phyloP scores from a whole-genome alignment of 2,888 invertebrate genomes.

The Baccha elongata region DNA sequence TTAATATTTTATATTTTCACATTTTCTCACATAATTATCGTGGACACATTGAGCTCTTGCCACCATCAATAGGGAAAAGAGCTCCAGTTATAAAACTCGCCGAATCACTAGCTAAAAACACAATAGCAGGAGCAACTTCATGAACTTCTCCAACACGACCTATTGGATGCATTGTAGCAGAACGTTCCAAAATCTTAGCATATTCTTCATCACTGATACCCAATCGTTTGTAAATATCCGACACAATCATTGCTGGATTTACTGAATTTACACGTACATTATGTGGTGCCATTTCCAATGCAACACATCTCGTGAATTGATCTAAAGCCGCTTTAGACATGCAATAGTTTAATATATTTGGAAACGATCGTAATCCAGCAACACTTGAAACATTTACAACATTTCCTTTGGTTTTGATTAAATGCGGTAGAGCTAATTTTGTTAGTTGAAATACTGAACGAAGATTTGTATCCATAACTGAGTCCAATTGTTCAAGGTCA shows the following conservation, averaged over 20 bases:
- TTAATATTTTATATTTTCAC: too few species aligned
- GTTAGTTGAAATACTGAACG: conserved; percentile 90
- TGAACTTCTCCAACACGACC: conserved; percentile 90
- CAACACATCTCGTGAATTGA: conserved; percentile 95
- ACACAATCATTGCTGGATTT: conserved; percentile 96
- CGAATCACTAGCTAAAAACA: conserved; percentile 92
- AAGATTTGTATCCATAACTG: conserved; percentile 92
- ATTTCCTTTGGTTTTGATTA: conserved; percentile 90
- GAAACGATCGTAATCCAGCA: conserved; percentile 92
- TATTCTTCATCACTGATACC: conserved; percentile 91
- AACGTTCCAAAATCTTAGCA: conserved; percentile 88
- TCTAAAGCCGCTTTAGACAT: conserved; percentile 96
- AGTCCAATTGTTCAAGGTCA: conserved; percentile 91
- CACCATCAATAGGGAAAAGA: conserved; percentile 87
- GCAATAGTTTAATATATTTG: conserved; percentile 94
- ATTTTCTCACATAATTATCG: not conserved
- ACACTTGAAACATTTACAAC: conserved; percentile 97
- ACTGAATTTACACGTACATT: conserved; percentile 94
- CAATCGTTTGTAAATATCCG: conserved; percentile 91
- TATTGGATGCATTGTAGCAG: conserved; percentile 87
- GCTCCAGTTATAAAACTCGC: conserved; percentile 88
- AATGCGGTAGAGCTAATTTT: conserved; percentile 91
- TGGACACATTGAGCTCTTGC: conserved; percentile 82
- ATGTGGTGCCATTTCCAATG: conserved; percentile 90
- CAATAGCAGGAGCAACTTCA: conserved; percentile 94